A percentile compares a stretch with the other conserved stretches of the same genome.
Evolutionary conservation across 2,797 vertebrate species (phyloP).

Genomic region (Masticophis lateralis): DNA sequence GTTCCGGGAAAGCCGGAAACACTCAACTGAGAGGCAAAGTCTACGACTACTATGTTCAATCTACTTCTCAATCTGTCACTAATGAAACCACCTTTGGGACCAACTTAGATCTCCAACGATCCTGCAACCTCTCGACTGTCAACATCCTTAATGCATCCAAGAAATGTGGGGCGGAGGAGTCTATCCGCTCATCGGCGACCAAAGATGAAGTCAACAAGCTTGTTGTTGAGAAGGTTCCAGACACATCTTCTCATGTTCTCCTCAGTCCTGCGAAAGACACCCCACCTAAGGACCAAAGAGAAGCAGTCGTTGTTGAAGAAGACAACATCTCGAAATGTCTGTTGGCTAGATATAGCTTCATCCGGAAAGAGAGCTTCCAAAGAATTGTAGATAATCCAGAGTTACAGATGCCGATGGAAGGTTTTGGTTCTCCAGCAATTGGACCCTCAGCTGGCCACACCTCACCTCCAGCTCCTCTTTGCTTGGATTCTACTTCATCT

Average conservation of each 20-base stretch:
- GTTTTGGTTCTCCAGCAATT: not conserved
- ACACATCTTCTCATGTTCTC: fast-evolving
- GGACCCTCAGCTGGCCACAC: not conserved
- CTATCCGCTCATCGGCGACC: fast-evolving
- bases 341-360: slow-evolving; percentile 8
- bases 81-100: slow-evolving; percentile 32
- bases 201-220: too few relatives aligned
- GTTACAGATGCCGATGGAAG: slow-evolving; percentile 64
- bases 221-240: fast-evolving
- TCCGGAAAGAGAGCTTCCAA: slow-evolving; percentile 78
- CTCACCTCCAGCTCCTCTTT: not conserved
- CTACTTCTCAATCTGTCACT: slow-evolving; percentile 73
- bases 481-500: slow-evolving; percentile 1
- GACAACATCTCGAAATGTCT: fast-evolving
- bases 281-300: fast-evolving
- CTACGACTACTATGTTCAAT: slow-evolving; percentile 84
- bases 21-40: slow-evolving; percentile 77
- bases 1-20: fast-evolving
- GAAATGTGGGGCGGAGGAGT: fast-evolving
- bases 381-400: slow-evolving; percentile 73
- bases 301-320: fast-evolving
- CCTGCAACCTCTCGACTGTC: fast-evolving
- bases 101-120: not conserved
- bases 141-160: not conserved
- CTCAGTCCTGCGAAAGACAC: not conserved